Base-by-base conservation (phyloP, 1,140 invertebrate species). In the Pseudomyrmex dendroicus region DNA sequence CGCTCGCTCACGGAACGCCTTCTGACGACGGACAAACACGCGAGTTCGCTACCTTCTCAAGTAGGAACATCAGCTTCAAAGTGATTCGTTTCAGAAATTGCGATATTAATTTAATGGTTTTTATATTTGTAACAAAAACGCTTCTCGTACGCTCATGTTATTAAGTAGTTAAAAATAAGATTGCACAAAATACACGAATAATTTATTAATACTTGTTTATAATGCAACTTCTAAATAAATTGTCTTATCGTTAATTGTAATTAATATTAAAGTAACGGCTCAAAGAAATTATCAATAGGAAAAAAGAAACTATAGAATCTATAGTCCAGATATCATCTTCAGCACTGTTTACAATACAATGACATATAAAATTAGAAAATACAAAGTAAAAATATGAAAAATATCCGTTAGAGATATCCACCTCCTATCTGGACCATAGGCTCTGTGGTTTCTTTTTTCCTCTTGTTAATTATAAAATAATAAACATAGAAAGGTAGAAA, bases 1-100 rank as follows among this genome's bases (percentile, higher is more conserved):
- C 66, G 44, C 44, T 80, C 66, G 64, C 76, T 68, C 66, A 57
- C 64, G 63, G 76, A 78, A 78, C 48, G 61, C 17, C 35, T 67
- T 46, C 17, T 52, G 62, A 68, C 63, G 64, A 57, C 17, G 52
- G 1, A 46, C n/a, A 12, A 35, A 70, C 76, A 78, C 64, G 76
- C 76, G 64, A 80, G 66, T 80, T 48, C 13, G 35, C n/a, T 20
- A 59, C 25, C 5, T 15, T n/a, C 15, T 59, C 54, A 25, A 70
- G 50, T 20, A 12, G 44, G 20, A 61, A 56, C 35, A 50, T 80
- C 48, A 80, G 48, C 12, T 12, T 72, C 68, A 10, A 48, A 54
- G 44, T 54, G 22, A 80, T 80, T 80, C 44, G 72, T 72, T 80
- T 22, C 10, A 15, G n/a, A 59, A 20, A 0, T 66, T 20, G 12